phyloP scores from a whole-genome alignment of 2,113 vertebrate genomes.

The Alces alces region DNA sequence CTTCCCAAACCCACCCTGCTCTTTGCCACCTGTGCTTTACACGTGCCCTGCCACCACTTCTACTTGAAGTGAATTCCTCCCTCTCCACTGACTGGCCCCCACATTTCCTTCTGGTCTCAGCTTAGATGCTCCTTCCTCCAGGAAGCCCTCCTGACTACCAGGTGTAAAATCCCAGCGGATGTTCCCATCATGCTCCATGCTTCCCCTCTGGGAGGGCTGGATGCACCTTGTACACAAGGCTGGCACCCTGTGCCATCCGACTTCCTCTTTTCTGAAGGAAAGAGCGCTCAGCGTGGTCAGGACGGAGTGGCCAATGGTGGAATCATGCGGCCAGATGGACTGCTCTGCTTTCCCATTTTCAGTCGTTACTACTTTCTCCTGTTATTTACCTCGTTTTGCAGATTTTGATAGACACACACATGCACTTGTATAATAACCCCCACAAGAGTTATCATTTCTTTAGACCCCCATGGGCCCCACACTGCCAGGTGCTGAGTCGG shows the following conservation, averaged over 20 bases:
- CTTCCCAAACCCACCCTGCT: not conserved
- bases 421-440: not conserved
- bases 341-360: not conserved
- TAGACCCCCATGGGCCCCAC: too few species aligned
- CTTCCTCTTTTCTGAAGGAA: not conserved
- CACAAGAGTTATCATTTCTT: not conserved
- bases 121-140: not conserved
- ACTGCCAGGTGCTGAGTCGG: not conserved
- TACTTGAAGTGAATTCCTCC: not conserved
- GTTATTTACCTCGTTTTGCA: not conserved
- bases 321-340: rapidly evolving
- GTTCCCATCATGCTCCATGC: not conserved
- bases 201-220: not conserved
- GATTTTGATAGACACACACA: not conserved
- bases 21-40: not conserved
- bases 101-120: not conserved
- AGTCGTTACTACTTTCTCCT: not conserved
- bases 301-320: not conserved
- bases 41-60: not conserved
- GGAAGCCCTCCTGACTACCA: not conserved
- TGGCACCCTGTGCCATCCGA: too few species aligned
- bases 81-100: not conserved
- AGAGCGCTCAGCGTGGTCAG: rapidly evolving
- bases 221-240: too few species aligned
- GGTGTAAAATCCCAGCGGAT: not conserved